A percentile compares a stretch with the other conserved stretches of the same genome.
Conservation (phyloP, 1,140 invertebrate species). For the Aphidius gifuensis region DNA sequence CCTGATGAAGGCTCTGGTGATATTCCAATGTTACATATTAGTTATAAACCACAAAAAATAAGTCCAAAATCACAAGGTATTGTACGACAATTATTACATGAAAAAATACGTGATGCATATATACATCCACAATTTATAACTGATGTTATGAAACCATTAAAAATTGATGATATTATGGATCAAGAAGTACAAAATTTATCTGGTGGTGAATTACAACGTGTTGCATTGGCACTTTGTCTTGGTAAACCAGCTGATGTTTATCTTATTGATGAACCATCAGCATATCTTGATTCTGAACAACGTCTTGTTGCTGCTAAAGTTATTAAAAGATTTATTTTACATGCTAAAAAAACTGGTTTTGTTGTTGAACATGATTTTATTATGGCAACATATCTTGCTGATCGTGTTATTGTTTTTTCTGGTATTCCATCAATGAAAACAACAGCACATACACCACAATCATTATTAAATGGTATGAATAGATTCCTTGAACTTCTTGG, state of each 20-base stretch:
- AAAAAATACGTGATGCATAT: conserved; percentile 96
- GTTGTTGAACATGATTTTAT: conserved; percentile 99
- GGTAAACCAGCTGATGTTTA: conserved; percentile 99
- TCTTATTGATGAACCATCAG: conserved; percentile 98
- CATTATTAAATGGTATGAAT: conserved; percentile 96
- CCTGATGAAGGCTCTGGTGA: conserved; percentile 86
- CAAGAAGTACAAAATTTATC: conserved; percentile 99
- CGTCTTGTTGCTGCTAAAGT: conserved; percentile 99
- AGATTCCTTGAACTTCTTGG: conserved; percentile 93
- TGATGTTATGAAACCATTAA: conserved; percentile 98
- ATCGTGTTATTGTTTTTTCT: conserved; percentile 98
- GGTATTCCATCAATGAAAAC: conserved; percentile 87
- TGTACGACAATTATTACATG: conserved; percentile 87
- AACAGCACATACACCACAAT: conserved; percentile 88
- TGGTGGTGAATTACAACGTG: conserved; percentile 98
- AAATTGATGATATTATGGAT: conserved; percentile 97
- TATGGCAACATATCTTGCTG: conserved; percentile 99
- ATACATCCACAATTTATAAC: conserved; percentile 96
- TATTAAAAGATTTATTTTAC: conserved; percentile 97
- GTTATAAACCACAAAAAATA: conserved; percentile 99
- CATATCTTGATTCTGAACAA: conserved; percentile 99
- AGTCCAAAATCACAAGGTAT: conserved; percentile 95
- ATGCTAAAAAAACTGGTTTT: conserved; percentile 99
- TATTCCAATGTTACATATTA: conserved; percentile 92
- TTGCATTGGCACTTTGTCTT: conserved; percentile 92